Evolutionary conservation across 2,888 invertebrate genomes (phyloP).

Genomic region (Caenorhabditis japonica): DNA sequence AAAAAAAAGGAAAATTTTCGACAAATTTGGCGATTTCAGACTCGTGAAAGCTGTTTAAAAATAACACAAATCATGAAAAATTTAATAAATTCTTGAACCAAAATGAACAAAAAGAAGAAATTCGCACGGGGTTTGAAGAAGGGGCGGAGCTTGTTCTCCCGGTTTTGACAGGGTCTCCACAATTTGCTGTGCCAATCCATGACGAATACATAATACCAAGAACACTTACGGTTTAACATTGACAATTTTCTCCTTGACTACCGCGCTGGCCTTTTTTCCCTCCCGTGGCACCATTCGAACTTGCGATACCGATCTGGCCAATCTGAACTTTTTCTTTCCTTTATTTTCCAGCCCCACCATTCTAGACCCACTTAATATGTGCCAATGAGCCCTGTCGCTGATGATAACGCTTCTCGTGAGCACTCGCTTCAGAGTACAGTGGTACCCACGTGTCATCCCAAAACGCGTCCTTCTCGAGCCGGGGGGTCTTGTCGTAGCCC

Average conservation of each 20-base stretch:
- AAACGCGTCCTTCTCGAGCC: conserved; percentile 62
- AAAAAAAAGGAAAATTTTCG: too few relatives aligned
- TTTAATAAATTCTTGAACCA: too few relatives aligned
- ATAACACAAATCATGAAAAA: too few relatives aligned
- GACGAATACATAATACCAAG: too few relatives aligned
- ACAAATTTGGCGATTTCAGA: too few relatives aligned
- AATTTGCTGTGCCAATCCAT: too few relatives aligned
- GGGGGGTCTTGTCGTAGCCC: conserved; percentile 64
- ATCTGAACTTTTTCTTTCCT: conserved; percentile 38
- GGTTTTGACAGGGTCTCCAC: too few relatives aligned
- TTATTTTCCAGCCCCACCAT: too few relatives aligned
- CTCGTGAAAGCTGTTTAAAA: too few relatives aligned
- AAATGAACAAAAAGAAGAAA: too few relatives aligned
- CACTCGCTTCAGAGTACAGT: conserved; percentile 61
- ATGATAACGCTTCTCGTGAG: conserved; percentile 57
- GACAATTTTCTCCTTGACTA: conserved; percentile 56
- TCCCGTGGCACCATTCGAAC: conserved; percentile 64
- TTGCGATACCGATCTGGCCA: conserved; percentile 55
- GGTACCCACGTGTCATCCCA: conserved; percentile 70
- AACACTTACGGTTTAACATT: conserved; percentile 54
- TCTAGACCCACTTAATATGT: conserved; percentile 56
- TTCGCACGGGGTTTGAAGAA: too few relatives aligned
- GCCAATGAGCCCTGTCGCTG: conserved; percentile 59
- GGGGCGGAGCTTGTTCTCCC: too few relatives aligned
- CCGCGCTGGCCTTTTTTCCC: conserved; percentile 15